A percentile compares a stretch with the other conserved stretches of the same genome.
Conservation (phyloP, 2,797 vertebrate genomes). For the Tamandua tetradactyla region DNA sequence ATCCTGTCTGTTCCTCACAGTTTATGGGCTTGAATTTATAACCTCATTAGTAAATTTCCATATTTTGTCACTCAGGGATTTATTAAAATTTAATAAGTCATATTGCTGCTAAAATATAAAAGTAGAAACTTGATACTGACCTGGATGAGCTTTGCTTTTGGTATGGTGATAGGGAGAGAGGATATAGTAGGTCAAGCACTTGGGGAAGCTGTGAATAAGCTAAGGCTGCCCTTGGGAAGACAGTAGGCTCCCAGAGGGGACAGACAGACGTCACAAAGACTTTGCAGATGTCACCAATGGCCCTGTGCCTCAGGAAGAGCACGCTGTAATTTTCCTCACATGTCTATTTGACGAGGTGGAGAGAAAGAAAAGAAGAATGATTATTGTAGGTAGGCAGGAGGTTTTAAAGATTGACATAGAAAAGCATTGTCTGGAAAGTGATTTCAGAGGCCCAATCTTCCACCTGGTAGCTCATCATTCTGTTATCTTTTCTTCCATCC, state of each 20-base stretch:
- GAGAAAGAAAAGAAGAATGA: neutral
- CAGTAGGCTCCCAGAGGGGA: neutral
- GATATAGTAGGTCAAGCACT: neutral
- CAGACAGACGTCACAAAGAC: neutral
- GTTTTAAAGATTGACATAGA: neutral
- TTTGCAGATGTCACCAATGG: neutral
- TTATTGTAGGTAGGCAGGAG: neutral
- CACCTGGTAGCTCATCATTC: neutral
- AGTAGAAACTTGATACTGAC: neutral
- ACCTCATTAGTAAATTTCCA: conserved; percentile 9
- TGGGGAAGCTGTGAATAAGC: neutral
- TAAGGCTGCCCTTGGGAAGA: neutral
- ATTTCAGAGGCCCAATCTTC: neutral
- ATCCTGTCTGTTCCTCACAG: neutral
- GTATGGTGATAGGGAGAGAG: neutral
- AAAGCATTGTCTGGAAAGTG: neutral
- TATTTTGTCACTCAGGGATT: conserved; percentile 13
- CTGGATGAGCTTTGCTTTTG: neutral
- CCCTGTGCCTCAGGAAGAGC: neutral
- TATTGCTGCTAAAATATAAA: conserved; percentile 4
- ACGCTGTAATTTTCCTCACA: neutral
- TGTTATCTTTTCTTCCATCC: neutral
- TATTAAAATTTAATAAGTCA: conserved; percentile 50
- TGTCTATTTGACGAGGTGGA: neutral
- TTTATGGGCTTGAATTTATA: conserved; percentile 43